Evolutionary conservation across 2,888 invertebrate species (phyloP), one percentile per base, ranked within the genome.

Genomic region (Scelioninae gen. 1): DNA sequence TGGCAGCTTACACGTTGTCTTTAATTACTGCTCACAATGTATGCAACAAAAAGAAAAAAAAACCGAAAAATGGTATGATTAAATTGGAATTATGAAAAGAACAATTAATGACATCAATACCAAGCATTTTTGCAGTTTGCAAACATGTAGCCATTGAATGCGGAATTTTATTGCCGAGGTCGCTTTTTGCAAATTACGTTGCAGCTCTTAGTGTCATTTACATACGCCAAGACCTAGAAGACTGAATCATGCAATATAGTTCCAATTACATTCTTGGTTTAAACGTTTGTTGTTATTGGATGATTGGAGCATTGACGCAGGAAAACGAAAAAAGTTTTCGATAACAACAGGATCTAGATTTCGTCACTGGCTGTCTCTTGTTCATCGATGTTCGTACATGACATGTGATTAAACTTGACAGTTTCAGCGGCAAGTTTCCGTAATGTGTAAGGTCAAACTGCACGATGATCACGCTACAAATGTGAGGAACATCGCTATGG

Each of bases 171-270:
- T 65, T 62, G 51, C 53, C 79, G 60, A 79, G 79, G 81, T 66
- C 75, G 40, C 75, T 81, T 76, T 71, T 71, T 81, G 66, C 81
- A 76, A 81, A 81, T 81, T 63, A 75, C 75, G n/a, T 69, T 74
- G 66, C 74, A 55, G 66, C n/a, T 68, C 10, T 69, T 69, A 31
- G 31, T 29, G 29, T 71, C 43, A 81, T 81, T 81, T 71, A 65
- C 75, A 76, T 81, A 77, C 31, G 5, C 29, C 31, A 34, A 45
- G 23, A 63, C 66, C 34, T 56, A 75, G 65, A 65, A 63, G 75
- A 56, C 34, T 16, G 38, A 63, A 69, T 81, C 65, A 69, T 76
- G 69, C 76, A 29, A 65, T 45, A 34, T 34, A 32, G 55, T 72
- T 74, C 68, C 23, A 43, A 15, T 60, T 63, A n/a, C 15, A 69